Evolutionary conservation across 2,888 invertebrate genomes (phyloP).

Genomic region (Barypeithes pellucidus): DNA sequence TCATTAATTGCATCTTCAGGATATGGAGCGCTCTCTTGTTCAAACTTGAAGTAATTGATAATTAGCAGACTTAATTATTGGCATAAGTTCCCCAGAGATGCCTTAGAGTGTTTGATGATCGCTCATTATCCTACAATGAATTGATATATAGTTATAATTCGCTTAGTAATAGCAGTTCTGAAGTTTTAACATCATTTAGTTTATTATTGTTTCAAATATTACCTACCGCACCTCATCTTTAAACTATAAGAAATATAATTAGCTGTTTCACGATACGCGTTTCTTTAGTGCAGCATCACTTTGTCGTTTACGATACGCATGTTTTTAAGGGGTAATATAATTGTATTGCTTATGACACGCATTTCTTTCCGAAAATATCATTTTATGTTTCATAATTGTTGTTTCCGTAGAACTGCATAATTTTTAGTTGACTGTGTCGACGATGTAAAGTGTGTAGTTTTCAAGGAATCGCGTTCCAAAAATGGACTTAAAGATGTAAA

Average conservation of each 20-base stretch:
- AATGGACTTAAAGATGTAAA: no score
- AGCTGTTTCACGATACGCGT: no score
- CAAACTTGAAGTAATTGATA: conserved; percentile 34
- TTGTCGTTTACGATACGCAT: no score
- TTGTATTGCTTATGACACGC: not conserved
- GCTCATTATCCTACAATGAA: conserved; percentile 1
- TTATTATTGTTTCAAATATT: not conserved
- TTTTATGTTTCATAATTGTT: not conserved
- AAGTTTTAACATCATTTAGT: not conserved
- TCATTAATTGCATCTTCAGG: not conserved
- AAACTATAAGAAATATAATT: no score
- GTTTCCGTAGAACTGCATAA: not conserved
- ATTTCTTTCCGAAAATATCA: not conserved
- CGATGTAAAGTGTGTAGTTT: no score
- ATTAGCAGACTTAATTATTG: conserved; percentile 36
- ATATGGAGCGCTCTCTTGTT: conserved; percentile 9
- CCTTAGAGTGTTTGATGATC: conserved; percentile 17
- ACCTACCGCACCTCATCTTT: no score
- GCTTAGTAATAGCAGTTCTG: not conserved
- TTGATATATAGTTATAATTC: conserved; percentile 5
- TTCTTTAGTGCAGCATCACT: no score
- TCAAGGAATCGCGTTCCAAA: no score
- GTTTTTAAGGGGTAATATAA: no score
- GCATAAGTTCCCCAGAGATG: conserved; percentile 34
- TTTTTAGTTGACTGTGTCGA: no score